Conservation (phyloP, 2,797 vertebrate species). For the Coregonus ussuriensis region DNA sequence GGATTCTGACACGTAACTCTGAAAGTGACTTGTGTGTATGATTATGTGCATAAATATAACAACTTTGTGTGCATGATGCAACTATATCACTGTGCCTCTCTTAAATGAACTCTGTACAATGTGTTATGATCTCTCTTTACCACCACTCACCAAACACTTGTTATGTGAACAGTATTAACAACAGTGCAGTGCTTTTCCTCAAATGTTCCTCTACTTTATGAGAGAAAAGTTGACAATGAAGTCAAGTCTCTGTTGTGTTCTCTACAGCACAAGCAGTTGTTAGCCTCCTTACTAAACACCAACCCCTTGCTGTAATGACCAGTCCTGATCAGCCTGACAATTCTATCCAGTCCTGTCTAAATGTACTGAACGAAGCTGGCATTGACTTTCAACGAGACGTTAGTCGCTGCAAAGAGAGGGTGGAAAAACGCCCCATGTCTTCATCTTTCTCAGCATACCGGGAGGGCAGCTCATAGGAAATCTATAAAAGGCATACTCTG, state of each 20-base stretch:
- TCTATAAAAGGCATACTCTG: slow-evolving; percentile 66
- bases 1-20: slow-evolving; percentile 71
- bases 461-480: slow-evolving; percentile 63
- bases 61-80: slow-evolving; percentile 57
- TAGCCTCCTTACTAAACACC: not conserved
- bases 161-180: slow-evolving; percentile 11
- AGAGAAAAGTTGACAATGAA: not conserved
- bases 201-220: not conserved
- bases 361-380: slow-evolving; percentile 13
- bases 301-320: slow-evolving; percentile 13
- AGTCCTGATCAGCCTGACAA: slow-evolving; percentile 37
- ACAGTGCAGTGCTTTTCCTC: not conserved
- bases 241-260: not conserved
- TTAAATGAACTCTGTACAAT: slow-evolving; percentile 40
- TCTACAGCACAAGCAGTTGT: not conserved
- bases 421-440: slow-evolving; percentile 7
- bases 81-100: slow-evolving; percentile 30
- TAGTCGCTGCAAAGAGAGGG: slow-evolving; percentile 11
- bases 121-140: slow-evolving; percentile 43
- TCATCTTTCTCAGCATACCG: not conserved
- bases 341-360: slow-evolving; percentile 44
- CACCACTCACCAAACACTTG: slow-evolving; percentile 53
- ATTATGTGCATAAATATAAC: slow-evolving; percentile 79
- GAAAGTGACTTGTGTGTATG: slow-evolving; percentile 60
- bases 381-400: slow-evolving; percentile 53